These are phyloP conservation scores for Sebastes schlegelii DNA, from an alignment of 2,113 vertebrate genomes.

Conservation along the genomic window DNA sequence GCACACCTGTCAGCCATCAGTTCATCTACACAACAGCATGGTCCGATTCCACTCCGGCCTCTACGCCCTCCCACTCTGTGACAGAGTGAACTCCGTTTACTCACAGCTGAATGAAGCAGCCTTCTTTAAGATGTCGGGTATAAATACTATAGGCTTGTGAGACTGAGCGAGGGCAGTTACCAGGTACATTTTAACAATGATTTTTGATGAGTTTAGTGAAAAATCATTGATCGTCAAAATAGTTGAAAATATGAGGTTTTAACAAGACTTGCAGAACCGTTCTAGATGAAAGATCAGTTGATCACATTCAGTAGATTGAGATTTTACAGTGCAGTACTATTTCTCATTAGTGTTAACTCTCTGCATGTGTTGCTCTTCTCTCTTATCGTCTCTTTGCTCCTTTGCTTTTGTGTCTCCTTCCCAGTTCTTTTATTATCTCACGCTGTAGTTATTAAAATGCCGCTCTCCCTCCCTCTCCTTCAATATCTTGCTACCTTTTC, in stretches of 20 bases:
- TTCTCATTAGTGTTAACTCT: not conserved
- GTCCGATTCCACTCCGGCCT: too few species aligned
- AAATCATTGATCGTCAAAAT: not conserved
- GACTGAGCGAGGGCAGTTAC: too few species aligned
- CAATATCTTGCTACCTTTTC: not conserved
- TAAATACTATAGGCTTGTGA: too few species aligned
- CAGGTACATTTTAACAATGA: too few species aligned
- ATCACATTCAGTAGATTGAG: not conserved
- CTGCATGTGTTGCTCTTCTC: not conserved
- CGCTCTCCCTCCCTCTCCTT: not conserved
- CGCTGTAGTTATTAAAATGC: slow-evolving; percentile 12
- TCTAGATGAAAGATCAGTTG: not conserved
- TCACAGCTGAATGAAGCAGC: too few species aligned
- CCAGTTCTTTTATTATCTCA: slow-evolving; percentile 8
- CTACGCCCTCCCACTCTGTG: too few species aligned
- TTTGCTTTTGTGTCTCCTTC: slow-evolving; percentile 22
- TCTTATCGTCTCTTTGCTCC: slow-evolving; percentile 1
- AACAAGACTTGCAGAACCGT: too few species aligned
- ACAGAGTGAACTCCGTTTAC: too few species aligned
- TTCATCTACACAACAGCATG: too few species aligned
- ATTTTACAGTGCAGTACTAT: not conserved
- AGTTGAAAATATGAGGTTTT: too few species aligned
- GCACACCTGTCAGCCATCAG: too few species aligned
- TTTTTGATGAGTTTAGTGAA: not conserved
- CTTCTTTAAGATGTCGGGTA: too few species aligned